These are phyloP conservation scores for Cylloceria caligata DNA, from an alignment of 2,888 invertebrate species.

Conservation along the genomic window DNA sequence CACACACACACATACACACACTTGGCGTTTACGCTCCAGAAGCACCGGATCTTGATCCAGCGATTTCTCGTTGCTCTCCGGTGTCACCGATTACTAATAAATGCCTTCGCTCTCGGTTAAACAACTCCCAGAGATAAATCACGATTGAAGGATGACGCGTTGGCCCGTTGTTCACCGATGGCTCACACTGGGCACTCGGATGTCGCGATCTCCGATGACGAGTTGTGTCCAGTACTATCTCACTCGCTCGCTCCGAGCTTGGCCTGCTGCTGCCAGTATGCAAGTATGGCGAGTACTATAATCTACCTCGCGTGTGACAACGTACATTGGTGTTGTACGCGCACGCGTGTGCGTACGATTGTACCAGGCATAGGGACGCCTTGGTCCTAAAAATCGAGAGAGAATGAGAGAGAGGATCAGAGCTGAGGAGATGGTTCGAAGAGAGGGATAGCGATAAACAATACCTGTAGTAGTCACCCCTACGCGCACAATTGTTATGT, in stretches of 20 bases:
- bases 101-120: too few species aligned
- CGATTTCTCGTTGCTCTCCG: neutral
- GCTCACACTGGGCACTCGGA: constrained; percentile 40
- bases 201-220: constrained; percentile 66
- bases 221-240: constrained; percentile 61
- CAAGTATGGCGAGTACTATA: constrained; percentile 42
- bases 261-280: constrained; percentile 47
- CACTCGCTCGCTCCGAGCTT: constrained; percentile 39
- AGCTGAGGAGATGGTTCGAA: neutral
- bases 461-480: neutral
- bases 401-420: neutral
- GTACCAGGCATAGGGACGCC: neutral
- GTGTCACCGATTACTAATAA: too few species aligned
- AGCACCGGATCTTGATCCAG: neutral
- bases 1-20: constrained; percentile 46
- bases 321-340: neutral
- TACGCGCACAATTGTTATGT: neutral
- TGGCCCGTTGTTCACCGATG: constrained; percentile 39
- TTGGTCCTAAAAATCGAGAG: too few species aligned
- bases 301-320: neutral
- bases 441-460: neutral
- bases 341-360: constrained; percentile 5
- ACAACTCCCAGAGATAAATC: constrained; percentile 14
- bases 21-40: neutral
- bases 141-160: constrained; percentile 35